These are phyloP conservation scores for Ceratoteleas bidentatus DNA, from an alignment of 1,140 invertebrate genomes.

Conservation along the genomic window DNA sequence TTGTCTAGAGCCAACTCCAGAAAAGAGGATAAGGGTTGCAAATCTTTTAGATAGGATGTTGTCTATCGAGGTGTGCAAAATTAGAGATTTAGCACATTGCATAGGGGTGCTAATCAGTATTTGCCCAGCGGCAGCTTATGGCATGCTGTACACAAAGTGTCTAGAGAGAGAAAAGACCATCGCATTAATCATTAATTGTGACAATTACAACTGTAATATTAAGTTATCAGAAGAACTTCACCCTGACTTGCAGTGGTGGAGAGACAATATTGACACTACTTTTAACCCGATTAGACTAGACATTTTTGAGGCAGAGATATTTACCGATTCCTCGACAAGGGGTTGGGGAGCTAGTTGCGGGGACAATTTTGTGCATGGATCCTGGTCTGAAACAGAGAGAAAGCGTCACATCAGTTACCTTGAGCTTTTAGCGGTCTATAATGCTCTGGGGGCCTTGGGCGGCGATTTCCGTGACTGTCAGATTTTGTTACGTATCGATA, in stretches of 20 bases:
- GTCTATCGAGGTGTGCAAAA: constrained; percentile 11
- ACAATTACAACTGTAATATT: constrained; percentile 14
- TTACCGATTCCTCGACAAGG: constrained; percentile 22
- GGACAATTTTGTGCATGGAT: constrained; percentile 17
- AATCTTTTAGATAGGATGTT: constrained; percentile 22
- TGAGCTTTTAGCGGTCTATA: constrained; percentile 28
- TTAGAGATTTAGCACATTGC: constrained; percentile 38
- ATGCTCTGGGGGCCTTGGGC: constrained; percentile 7
- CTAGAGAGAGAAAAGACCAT: constrained; percentile 30
- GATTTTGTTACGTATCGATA: constrained; percentile 39
- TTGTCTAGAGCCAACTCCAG: background rate
- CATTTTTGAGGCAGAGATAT: constrained; percentile 24
- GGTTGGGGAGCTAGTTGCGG: constrained; percentile 35
- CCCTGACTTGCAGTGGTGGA: constrained; percentile 24
- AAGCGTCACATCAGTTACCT: constrained; percentile 30
- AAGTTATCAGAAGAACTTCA: background rate
- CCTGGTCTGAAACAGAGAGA: constrained; percentile 29
- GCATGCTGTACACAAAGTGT: constrained; percentile 27
- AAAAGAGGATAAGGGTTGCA: constrained; percentile 20
- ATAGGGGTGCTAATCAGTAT: constrained; percentile 30
- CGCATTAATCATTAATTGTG: constrained; percentile 3
- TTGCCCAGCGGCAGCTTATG: constrained; percentile 34
- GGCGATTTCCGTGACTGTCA: constrained; percentile 22
- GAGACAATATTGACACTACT: constrained; percentile 4
- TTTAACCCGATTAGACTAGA: background rate